A percentile compares a stretch with the other conserved stretches of the same genome.
These are phyloP conservation scores for Brachyptera risi DNA, from an alignment of 2,888 invertebrate species.

Conservation along the genomic window DNA sequence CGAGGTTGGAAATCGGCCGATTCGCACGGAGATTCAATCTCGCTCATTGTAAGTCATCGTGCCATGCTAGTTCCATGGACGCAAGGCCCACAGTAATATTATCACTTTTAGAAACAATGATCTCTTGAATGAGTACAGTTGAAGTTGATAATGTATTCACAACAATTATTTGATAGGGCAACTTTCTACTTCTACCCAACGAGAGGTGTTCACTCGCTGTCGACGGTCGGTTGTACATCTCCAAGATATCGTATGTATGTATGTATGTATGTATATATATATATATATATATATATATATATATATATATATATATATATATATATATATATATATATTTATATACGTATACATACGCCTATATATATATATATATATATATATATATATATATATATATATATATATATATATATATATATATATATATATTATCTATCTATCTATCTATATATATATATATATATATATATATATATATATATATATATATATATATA, in stretches of 20 bases:
- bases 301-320: background rate
- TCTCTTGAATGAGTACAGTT: no score
- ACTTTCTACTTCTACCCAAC: no score
- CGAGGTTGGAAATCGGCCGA: no score
- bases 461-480: background rate
- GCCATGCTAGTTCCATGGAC: no score
- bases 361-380: background rate
- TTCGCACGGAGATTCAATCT: no score
- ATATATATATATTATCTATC: background rate
- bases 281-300: background rate
- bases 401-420: background rate
- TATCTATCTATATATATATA: background rate
- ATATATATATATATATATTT: constrained; percentile 5
- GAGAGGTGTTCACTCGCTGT: no score
- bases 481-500: constrained; percentile 5
- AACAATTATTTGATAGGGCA: background rate
- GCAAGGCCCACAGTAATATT: no score
- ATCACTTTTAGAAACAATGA: no score
- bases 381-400: background rate
- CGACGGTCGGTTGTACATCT: no score
- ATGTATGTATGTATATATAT: background rate
- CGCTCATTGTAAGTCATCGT: no score
- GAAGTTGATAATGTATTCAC: no score
- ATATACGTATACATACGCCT: constrained; percentile 18
- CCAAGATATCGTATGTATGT: no score